Evolutionary conservation across 2,113 vertebrate species (phyloP).

Genomic region (Vimba vimba): DNA sequence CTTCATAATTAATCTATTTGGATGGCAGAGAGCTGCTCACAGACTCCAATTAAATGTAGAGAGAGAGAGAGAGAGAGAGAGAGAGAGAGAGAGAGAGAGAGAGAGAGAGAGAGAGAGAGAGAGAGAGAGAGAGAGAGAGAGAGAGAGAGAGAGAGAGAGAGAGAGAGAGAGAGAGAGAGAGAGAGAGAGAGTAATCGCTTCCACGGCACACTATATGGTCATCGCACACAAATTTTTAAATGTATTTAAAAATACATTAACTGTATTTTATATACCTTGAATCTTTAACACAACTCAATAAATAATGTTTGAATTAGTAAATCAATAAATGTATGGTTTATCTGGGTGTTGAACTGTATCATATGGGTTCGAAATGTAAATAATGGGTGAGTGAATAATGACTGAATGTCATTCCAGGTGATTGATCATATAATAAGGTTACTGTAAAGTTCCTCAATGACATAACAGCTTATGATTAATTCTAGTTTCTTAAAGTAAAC

Average conservation of each 20-base stretch:
- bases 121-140: slow-evolving; percentile 20
- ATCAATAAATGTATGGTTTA: neutral
- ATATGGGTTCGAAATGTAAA: too few species aligned
- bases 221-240: neutral
- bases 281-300: neutral
- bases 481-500: neutral
- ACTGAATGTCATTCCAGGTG: neutral
- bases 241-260: too few species aligned
- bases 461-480: neutral
- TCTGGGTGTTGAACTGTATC: too few species aligned
- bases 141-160: slow-evolving; percentile 16
- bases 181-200: slow-evolving; percentile 44
- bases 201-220: slow-evolving; percentile 10
- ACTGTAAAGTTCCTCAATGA: too few species aligned
- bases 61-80: neutral
- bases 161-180: slow-evolving; percentile 21
- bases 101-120: slow-evolving; percentile 23
- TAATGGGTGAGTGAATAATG: neutral
- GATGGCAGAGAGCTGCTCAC: slow-evolving; percentile 48
- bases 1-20: slow-evolving; percentile 63
- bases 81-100: slow-evolving; percentile 25
- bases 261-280: neutral
- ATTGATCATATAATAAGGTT: neutral
- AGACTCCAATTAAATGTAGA: slow-evolving; percentile 52
- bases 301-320: neutral